Evolutionary conservation across 2,113 vertebrate genomes (phyloP).

Genomic region (Vulpes vulpes): DNA sequence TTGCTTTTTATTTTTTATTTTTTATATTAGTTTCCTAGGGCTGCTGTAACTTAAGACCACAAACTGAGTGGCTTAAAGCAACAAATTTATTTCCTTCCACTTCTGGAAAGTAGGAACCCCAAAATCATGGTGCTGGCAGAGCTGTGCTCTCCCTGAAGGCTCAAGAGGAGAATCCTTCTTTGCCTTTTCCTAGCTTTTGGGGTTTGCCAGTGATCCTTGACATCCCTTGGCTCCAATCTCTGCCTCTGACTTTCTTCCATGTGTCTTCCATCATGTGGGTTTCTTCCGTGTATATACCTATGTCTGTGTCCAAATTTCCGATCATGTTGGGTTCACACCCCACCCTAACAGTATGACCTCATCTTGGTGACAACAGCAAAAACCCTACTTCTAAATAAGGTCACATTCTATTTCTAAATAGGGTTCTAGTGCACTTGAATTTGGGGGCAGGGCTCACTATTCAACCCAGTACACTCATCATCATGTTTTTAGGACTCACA

Average conservation of each 20-base stretch:
- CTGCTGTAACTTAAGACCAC: neutral
- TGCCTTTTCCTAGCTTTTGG: neutral
- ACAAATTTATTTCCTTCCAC: neutral
- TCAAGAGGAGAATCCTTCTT: neutral
- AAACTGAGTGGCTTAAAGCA: neutral
- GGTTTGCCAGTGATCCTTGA: neutral
- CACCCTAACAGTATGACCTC: neutral
- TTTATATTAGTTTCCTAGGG: neutral
- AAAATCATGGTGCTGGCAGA: neutral
- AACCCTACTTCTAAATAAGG: neutral
- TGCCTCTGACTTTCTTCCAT: neutral
- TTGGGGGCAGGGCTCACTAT: neutral
- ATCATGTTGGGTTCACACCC: neutral
- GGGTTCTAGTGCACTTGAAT: neutral
- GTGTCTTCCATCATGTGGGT: neutral
- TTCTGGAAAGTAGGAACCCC: neutral
- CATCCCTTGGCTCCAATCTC: neutral
- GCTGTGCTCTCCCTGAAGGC: neutral
- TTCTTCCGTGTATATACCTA: neutral
- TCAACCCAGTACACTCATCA: neutral
- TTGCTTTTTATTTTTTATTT: neutral
- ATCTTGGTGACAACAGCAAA: neutral
- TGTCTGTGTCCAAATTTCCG: neutral
- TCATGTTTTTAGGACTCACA: neutral
- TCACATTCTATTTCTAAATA: neutral